These are phyloP conservation scores for Sphenodon punctatus DNA, from an alignment of 2,797 vertebrate genomes.

Conservation along the genomic window DNA sequence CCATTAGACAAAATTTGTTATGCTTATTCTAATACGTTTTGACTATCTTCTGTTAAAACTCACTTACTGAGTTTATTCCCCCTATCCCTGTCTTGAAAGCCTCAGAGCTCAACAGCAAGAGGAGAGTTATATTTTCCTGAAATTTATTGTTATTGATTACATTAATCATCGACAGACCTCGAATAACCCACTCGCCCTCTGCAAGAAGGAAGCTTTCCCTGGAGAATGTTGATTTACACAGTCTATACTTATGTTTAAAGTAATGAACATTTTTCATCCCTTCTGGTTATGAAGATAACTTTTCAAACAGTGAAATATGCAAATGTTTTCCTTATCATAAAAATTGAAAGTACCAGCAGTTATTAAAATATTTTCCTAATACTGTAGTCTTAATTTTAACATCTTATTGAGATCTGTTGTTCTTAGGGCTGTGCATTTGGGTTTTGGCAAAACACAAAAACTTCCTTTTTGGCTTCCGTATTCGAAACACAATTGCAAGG, in stretches of 20 bases:
- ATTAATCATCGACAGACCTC: too few species aligned
- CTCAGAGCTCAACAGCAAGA: neutral
- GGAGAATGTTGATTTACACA: neutral
- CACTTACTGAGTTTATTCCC: too few species aligned
- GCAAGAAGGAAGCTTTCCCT: neutral
- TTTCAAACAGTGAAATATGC: accelerated
- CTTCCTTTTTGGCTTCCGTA: too few species aligned
- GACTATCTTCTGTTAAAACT: neutral
- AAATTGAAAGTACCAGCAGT: neutral
- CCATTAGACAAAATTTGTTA: neutral
- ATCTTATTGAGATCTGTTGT: too few species aligned
- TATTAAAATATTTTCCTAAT: too few species aligned
- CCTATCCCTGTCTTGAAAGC: neutral
- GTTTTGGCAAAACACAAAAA: too few species aligned
- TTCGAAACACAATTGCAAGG: too few species aligned
- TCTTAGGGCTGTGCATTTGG: too few species aligned
- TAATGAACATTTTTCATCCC: neutral
- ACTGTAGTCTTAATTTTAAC: too few species aligned
- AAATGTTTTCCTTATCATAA: neutral
- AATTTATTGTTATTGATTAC: too few species aligned
- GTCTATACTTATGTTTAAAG: neutral
- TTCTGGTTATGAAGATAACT: accelerated
- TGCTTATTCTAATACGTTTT: neutral
- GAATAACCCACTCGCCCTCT: neutral
- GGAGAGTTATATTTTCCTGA: neutral